phyloP scores from a whole-genome alignment of 2,888 invertebrate genomes.

The Bombylius discolor region DNA sequence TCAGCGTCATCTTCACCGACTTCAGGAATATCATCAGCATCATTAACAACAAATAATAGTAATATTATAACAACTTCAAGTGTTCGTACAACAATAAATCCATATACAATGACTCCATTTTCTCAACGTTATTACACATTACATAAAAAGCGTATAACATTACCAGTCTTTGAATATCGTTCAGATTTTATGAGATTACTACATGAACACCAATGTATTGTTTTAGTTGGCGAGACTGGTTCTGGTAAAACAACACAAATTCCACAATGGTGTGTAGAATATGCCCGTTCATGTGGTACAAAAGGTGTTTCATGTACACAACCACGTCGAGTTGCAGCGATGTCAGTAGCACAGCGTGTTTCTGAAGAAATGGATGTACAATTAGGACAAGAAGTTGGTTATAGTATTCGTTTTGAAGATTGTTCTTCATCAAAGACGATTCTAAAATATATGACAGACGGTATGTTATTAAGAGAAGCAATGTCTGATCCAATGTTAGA shows the following conservation, averaged over 20 bases:
- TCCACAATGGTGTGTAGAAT: conserved; percentile 89
- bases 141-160: conserved; percentile 71
- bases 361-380: conserved; percentile 99
- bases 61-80: conserved; percentile 27
- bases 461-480: conserved; percentile 97
- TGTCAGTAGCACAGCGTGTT: conserved; percentile 98
- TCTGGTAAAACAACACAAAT: conserved; percentile 99
- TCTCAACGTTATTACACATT: conserved; percentile 82
- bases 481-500: conserved; percentile 99
- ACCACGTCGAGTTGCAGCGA: conserved; percentile 94
- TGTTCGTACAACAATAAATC: conserved; percentile 49
- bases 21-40: conserved; percentile 6
- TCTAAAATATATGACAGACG: conserved; percentile 98
- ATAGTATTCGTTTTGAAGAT: conserved; percentile 97
- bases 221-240: conserved; percentile 98
- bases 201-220: conserved; percentile 86
- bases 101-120: conserved; percentile 69
- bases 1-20: conserved; percentile 20
- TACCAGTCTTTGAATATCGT: conserved; percentile 98
- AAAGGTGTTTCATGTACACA: conserved; percentile 93
- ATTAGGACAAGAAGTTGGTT: conserved; percentile 83
- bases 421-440: conserved; percentile 90
- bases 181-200: conserved; percentile 90
- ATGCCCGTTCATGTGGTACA: conserved; percentile 47
- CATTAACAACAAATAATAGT: conserved; percentile 32